Conservation (phyloP, 2,888 invertebrate species). For the Caenorhabditis sulstoni region DNA sequence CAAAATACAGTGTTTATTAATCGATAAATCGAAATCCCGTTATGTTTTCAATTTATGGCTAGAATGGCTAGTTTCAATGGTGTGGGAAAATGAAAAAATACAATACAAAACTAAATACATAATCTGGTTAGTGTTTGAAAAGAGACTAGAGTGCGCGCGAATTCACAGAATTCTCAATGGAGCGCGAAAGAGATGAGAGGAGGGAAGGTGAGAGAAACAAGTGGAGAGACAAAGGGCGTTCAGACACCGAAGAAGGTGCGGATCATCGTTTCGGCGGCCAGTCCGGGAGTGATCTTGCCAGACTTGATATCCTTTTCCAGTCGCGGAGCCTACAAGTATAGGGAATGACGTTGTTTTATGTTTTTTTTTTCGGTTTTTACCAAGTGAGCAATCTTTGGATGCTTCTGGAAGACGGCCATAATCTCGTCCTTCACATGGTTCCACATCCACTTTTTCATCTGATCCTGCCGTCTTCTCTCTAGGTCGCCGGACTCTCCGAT, state of each 20-base stretch:
- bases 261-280: slow-evolving; percentile 71
- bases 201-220: slow-evolving; percentile 17
- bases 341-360: background rate
- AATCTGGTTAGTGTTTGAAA: background rate
- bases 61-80: slow-evolving; percentile 37
- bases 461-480: slow-evolving; percentile 61
- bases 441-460: slow-evolving; percentile 73
- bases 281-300: slow-evolving; percentile 70
- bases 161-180: slow-evolving; percentile 38
- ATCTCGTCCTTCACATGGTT: slow-evolving; percentile 72
- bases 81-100: slow-evolving; percentile 8
- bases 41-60: slow-evolving; percentile 32
- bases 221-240: background rate
- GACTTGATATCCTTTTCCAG: slow-evolving; percentile 63
- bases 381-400: slow-evolving; percentile 65
- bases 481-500: slow-evolving; percentile 66
- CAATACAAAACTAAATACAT: slow-evolving; percentile 8
- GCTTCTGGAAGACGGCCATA: slow-evolving; percentile 69
- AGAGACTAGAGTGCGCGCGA: slow-evolving; percentile 25
- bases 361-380: too few species aligned
- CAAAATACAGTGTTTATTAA: slow-evolving; percentile 4
- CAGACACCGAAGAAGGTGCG: slow-evolving; percentile 68
- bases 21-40: slow-evolving; percentile 37
- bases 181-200: slow-evolving; percentile 3
- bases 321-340: slow-evolving; percentile 55